Conservation (phyloP, 30 jellyfish, hydroid and myxozoan genomes). For the Catostylus mosaicus region DNA sequence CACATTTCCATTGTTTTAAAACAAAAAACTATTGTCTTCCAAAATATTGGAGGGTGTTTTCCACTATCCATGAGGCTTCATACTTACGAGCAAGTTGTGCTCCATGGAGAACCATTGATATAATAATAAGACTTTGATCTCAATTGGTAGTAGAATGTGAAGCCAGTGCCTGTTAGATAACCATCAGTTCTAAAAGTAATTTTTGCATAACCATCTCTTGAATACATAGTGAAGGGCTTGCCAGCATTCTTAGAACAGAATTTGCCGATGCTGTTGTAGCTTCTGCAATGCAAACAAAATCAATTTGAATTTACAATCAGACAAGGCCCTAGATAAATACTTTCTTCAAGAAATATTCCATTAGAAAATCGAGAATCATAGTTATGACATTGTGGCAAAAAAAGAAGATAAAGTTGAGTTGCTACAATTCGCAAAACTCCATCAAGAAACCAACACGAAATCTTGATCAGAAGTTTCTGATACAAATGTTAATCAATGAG, state of each 20-base stretch:
- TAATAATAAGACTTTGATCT: neutral
- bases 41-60: too few relatives aligned
- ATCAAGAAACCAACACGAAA: too few relatives aligned
- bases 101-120: neutral
- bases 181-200: neutral
- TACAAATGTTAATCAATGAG: too few relatives aligned
- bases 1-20: neutral
- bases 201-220: constrained; percentile 32
- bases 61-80: neutral
- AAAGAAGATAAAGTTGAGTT: too few relatives aligned
- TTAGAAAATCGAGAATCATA: too few relatives aligned
- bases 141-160: neutral
- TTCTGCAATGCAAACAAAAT: neutral
- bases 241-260: constrained; percentile 20
- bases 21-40: neutral
- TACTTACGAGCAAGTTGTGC: neutral
- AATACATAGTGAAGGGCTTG: constrained; percentile 18
- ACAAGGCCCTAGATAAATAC: too few relatives aligned
- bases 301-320: too few relatives aligned
- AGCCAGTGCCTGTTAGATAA: neutral
- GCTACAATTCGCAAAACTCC: too few relatives aligned
- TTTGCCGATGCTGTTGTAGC: constrained; percentile 11
- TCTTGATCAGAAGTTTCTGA: too few relatives aligned
- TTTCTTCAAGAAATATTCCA: too few relatives aligned
- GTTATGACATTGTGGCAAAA: too few relatives aligned